Evolutionary conservation across 2,113 vertebrate species (phyloP).

Genomic region (Hassar affinis): DNA sequence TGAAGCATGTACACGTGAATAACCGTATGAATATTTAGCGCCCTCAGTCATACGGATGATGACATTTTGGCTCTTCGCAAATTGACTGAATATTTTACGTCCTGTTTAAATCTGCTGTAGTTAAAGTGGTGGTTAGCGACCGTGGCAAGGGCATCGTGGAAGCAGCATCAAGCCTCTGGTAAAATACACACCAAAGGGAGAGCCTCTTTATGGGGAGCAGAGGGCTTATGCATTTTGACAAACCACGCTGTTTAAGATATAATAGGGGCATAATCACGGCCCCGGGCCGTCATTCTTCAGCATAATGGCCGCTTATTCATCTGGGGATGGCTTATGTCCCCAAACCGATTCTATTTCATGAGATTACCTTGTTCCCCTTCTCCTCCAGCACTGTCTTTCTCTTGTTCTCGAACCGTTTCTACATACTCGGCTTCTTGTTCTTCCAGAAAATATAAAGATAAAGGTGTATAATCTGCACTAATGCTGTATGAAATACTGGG

Average conservation of each 20-base stretch:
- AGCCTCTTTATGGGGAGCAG: constrained; percentile 62
- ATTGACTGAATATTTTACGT: constrained; percentile 35
- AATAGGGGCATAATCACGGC: constrained; percentile 91
- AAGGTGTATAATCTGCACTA: not conserved
- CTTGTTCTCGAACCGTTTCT: constrained; percentile 14
- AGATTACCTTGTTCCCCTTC: constrained; percentile 76
- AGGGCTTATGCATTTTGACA: constrained; percentile 84
- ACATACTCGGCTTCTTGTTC: not conserved
- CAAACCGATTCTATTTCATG: constrained; percentile 78
- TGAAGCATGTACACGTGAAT: not conserved
- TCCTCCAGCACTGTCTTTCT: constrained; percentile 46
- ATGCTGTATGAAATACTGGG: not conserved
- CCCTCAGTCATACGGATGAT: not conserved
- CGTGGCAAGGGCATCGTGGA: constrained; percentile 54
- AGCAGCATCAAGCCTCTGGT: constrained; percentile 54
- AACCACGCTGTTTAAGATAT: constrained; percentile 91
- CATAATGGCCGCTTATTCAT: constrained; percentile 93
- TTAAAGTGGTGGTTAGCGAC: constrained; percentile 45
- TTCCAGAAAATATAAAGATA: not conserved
- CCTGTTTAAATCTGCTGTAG: constrained; percentile 50
- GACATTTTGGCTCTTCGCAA: constrained; percentile 3
- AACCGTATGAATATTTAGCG: not conserved
- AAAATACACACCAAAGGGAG: constrained; percentile 56
- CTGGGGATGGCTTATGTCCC: constrained; percentile 80
- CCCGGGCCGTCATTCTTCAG: constrained; percentile 86